Evolutionary conservation across 2,797 vertebrate species (phyloP).

Genomic region (Arrhamphus sclerolepis): DNA sequence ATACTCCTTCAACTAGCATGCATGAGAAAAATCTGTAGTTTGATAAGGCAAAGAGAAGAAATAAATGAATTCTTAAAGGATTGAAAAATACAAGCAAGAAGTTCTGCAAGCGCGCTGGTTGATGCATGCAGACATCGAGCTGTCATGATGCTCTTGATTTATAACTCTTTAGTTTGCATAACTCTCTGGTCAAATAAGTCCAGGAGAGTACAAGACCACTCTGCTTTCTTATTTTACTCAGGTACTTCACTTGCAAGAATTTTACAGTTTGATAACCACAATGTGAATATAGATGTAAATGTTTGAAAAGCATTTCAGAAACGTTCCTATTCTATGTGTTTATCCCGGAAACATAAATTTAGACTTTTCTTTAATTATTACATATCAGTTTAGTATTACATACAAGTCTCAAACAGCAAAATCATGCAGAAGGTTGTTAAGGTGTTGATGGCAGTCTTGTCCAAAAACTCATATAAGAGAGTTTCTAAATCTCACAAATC

Average conservation of each 20-base stretch:
- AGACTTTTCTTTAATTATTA: conserved; percentile 4
- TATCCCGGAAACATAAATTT: conserved; percentile 6
- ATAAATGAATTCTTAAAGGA: background rate
- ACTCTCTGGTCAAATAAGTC: background rate
- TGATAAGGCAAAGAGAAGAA: background rate
- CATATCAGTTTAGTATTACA: conserved; percentile 5
- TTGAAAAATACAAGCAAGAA: no score
- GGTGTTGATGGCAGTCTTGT: no score
- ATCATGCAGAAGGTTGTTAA: conserved; percentile 1
- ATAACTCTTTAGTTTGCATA: background rate
- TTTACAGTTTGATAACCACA: background rate
- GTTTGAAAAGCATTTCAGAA: conserved; percentile 4
- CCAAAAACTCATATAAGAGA: no score
- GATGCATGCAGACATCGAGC: no score
- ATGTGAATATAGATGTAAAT: background rate
- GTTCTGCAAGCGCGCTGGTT: background rate
- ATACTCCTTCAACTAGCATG: no score
- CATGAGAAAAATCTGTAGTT: no score
- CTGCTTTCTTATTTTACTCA: background rate
- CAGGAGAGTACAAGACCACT: background rate
- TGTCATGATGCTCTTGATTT: conserved; percentile 29
- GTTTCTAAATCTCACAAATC: no score
- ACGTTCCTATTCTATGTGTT: background rate
- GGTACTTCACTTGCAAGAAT: background rate
- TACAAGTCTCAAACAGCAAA: conserved; percentile 1